Evolutionary conservation across 2,113 vertebrate species (phyloP), one percentile per base, ranked within the genome.

Genomic region (Eudyptes chrysolophus): DNA sequence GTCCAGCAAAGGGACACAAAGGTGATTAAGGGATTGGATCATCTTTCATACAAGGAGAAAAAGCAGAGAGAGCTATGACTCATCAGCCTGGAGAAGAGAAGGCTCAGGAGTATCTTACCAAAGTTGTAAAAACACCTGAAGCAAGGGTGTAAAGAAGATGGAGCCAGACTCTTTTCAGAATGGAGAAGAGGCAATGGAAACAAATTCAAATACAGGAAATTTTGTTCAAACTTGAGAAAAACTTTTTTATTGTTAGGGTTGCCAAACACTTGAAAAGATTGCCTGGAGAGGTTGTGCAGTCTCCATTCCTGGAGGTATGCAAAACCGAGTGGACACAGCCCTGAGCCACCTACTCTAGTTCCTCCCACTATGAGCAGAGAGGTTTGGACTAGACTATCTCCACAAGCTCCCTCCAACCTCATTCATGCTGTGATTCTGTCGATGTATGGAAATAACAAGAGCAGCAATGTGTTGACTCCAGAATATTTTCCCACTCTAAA

Each of bases 351-450:
- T 62, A 7, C 13, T 54, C 0, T 5, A 44, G 5, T 44, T 83
- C 15, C 12, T 24, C 6, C 4, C 6, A 4, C 9, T 34, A 10
- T 8, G 12, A 71, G 24, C 46, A 79, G 24, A 62, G 9, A 3
- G 4, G 6, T 62, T 57, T 83, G 8, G 11, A 79, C 21, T 21
- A 80, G 6, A 2, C 2, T 76, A 2, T n/a, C 13, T 80, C 13
- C 22, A 57, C 3, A 62, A 60, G 4, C 2, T 16, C 15, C 10
- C 10, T 18, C 6, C 16, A 61, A 1, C 4, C 1, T 55, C 11
- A 13, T 51, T 68, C 11, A 16, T 64, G 34, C 19, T 42, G 7
- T 55, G 54, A 77, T 52, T 84, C 16, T 0, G 1, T 61, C 6
- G 16, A 60, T 51, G 16, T 76, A 5, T 38, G 54, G 38, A 77